A percentile compares a stretch with the other conserved stretches of the same genome.
phyloP scores from a whole-genome alignment of 2,797 vertebrate genomes.

The Distichodus sexfasciatus region DNA sequence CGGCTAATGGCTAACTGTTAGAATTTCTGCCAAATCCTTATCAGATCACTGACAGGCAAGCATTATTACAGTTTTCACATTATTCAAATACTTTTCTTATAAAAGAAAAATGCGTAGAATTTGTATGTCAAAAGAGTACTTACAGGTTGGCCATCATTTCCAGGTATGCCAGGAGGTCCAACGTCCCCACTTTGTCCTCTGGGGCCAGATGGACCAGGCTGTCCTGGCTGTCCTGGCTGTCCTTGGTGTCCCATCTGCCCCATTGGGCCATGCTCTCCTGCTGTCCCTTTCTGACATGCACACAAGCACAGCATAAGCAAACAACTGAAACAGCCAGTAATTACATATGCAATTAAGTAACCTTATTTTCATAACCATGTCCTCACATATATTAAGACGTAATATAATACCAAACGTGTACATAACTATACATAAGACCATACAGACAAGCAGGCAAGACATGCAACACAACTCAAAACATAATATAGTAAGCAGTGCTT shows the following conservation, averaged over 20 bases:
- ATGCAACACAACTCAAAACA: too few relatives aligned
- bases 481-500: too few relatives aligned
- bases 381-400: neutral
- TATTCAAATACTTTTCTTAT: too few relatives aligned
- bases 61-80: too few relatives aligned
- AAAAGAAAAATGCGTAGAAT: too few relatives aligned
- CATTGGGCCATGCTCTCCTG: conserved; percentile 82
- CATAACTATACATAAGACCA: too few relatives aligned
- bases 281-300: conserved; percentile 86
- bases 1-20: too few relatives aligned
- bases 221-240: conserved; percentile 80
- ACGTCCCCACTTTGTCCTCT: conserved; percentile 78
- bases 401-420: too few relatives aligned
- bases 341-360: neutral
- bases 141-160: conserved; percentile 87
- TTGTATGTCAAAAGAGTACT: conserved; percentile 53
- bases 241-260: conserved; percentile 84
- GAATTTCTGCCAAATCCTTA: too few relatives aligned
- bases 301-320: conserved; percentile 57
- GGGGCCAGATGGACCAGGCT: conserved; percentile 77
- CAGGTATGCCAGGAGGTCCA: conserved; percentile 82
- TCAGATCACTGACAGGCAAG: too few relatives aligned
- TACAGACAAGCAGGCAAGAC: too few relatives aligned
- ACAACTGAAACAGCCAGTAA: conserved; percentile 1
- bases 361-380: neutral